These are phyloP conservation scores for Theocolax elegans DNA, from an alignment of 1,140 invertebrate genomes.

Conservation along the genomic window DNA sequence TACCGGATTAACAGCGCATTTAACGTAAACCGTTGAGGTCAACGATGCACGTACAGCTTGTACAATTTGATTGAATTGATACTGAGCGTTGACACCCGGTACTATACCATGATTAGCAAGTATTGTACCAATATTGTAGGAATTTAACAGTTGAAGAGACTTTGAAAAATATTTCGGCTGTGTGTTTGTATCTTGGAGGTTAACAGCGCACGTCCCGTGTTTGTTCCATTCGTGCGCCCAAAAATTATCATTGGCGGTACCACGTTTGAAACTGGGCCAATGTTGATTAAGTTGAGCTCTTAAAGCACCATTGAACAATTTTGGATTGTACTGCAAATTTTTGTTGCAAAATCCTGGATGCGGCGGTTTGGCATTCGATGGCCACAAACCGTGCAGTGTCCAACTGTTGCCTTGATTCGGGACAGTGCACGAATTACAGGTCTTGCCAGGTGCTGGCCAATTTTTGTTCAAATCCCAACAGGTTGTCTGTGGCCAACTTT, in stretches of 20 bases:
- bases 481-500: constrained; percentile 18
- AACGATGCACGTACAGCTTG: too few relatives aligned
- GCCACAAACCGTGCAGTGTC: constrained; percentile 26
- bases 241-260: background rate
- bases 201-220: constrained; percentile 12
- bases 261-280: constrained; percentile 1
- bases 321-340: background rate
- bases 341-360: background rate
- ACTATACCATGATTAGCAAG: background rate
- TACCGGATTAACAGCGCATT: too few relatives aligned
- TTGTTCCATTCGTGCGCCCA: constrained; percentile 20
- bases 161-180: constrained; percentile 13
- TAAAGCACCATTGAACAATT: background rate
- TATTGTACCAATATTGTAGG: background rate
- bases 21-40: too few relatives aligned
- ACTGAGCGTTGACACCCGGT: too few relatives aligned
- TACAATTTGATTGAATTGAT: too few relatives aligned
- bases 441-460: background rate
- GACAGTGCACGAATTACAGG: background rate
- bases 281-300: background rate
- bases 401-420: background rate
- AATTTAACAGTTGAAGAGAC: background rate
- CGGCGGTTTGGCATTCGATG: background rate
- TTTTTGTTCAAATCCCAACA: background rate
- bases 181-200: background rate